These are phyloP conservation scores for Aricia agestis DNA, from an alignment of 1,140 invertebrate genomes.

Conservation along the genomic window DNA sequence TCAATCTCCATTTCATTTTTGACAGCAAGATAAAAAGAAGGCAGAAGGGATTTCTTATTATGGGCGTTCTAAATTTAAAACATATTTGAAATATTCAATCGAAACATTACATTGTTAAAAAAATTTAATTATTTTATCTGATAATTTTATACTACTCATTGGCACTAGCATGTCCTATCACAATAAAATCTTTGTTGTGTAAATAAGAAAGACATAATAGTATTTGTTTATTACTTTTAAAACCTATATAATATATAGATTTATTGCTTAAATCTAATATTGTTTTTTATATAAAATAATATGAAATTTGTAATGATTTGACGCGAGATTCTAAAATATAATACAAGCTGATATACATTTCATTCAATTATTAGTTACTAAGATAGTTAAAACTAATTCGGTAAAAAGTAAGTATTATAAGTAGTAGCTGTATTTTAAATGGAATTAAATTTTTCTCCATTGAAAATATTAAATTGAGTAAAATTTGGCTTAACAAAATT, in stretches of 20 bases:
- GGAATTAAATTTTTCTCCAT: neutral
- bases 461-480: neutral
- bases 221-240: slow-evolving; percentile 11
- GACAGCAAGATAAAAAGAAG: too few species aligned
- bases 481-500: neutral
- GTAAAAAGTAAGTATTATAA: neutral
- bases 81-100: slow-evolving; percentile 7
- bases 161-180: slow-evolving; percentile 67
- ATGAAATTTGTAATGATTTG: neutral
- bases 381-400: neutral
- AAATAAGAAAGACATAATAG: slow-evolving; percentile 20
- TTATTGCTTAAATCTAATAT: slow-evolving; percentile 6
- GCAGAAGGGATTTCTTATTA: neutral
- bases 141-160: slow-evolving; percentile 40
- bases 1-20: neutral
- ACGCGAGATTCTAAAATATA: neutral
- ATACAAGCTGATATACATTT: slow-evolving; percentile 11
- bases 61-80: neutral
- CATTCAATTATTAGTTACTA: neutral
- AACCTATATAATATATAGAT: slow-evolving; percentile 8
- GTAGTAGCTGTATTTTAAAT: neutral
- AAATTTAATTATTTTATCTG: slow-evolving; percentile 8
- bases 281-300: slow-evolving; percentile 1
- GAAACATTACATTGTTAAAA: slow-evolving; percentile 16
- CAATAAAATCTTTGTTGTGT: slow-evolving; percentile 39